Base-by-base conservation (phyloP, 2,888 invertebrate genomes). In the Pammene fasciana region DNA sequence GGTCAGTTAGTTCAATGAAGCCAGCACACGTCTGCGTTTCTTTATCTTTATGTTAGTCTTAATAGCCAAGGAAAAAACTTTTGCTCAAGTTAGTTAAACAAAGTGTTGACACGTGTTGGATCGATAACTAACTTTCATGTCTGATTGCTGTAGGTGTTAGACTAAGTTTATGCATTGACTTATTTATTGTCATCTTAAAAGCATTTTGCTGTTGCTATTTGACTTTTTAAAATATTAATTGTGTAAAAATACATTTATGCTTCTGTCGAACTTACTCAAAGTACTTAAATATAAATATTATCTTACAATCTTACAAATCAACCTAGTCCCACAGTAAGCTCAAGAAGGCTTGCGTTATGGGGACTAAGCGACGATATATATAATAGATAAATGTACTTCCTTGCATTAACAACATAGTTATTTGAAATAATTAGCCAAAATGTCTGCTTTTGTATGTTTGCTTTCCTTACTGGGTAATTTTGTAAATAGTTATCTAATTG, bases 1-100 rank as follows among this genome's bases (percentile, higher is more conserved):
- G 91, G 91, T 86, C 88, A 78, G 74, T 71, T 73, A 60, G 57
- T 50, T 65, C 59, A 68, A 68, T 68, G 64, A 62, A 68, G 68
- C 62, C 68, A 57, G 50, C 71, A 48, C 54, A 45, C 62, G 38
- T 38, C 57, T 57, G 62, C 60, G 46, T 67, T 55, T 56, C 50
- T 66, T 68, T 59, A 66, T 66, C 64, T 62, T 48, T 66, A 61
- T 36, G 68, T 66, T 62, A 65, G 59, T 48, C 10, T 46, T 52
- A 67, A 65, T 60, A 70, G 70, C 64, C 72, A 68, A 62, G 26
- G 26, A 38, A 64, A 43, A 68, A 56, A 48, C 56, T 50, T 67
- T 67, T 71, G 66, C 64, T 64, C 65, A 60, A 43, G 16, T 65
- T 65, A 70, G 60, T 62, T 55, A 56, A 52, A 59, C 64, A 68